Evolutionary conservation across 1,140 invertebrate species (phyloP).

Genomic region (Eriosoma lanigerum): DNA sequence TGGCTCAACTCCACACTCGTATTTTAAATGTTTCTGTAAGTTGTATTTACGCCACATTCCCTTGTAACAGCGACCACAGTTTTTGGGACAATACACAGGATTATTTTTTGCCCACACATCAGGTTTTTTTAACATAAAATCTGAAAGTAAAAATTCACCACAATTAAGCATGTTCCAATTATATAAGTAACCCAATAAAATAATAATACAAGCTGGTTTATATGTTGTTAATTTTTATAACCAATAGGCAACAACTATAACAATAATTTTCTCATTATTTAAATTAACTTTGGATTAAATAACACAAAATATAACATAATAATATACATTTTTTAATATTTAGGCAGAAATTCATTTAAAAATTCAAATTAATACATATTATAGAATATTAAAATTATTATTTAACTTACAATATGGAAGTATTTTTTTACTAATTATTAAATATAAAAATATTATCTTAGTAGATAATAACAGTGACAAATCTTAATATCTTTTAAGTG

Average conservation of each 20-base stretch:
- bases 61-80: slow-evolving; percentile 55
- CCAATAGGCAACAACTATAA: background rate
- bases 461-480: too few species aligned
- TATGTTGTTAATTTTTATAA: slow-evolving; percentile 9
- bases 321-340: background rate
- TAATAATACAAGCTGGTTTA: slow-evolving; percentile 19
- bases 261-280: background rate
- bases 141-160: background rate
- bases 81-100: slow-evolving; percentile 52
- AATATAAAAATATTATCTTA: too few species aligned
- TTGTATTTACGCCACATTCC: slow-evolving; percentile 57
- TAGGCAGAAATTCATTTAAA: background rate
- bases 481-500: too few species aligned
- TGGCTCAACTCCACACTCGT: slow-evolving; percentile 63
- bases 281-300: background rate
- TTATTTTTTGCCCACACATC: slow-evolving; percentile 27
- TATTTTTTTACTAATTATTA: too few species aligned
- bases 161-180: background rate
- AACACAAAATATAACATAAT: background rate
- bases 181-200: background rate
- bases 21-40: slow-evolving; percentile 62
- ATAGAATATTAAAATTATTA: too few species aligned
- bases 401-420: too few species aligned
- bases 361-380: too few species aligned
- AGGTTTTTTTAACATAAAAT: slow-evolving; percentile 8